Evolutionary conservation across 2,113 vertebrate species (phyloP).

Genomic region (Opisthocomus hoazin): DNA sequence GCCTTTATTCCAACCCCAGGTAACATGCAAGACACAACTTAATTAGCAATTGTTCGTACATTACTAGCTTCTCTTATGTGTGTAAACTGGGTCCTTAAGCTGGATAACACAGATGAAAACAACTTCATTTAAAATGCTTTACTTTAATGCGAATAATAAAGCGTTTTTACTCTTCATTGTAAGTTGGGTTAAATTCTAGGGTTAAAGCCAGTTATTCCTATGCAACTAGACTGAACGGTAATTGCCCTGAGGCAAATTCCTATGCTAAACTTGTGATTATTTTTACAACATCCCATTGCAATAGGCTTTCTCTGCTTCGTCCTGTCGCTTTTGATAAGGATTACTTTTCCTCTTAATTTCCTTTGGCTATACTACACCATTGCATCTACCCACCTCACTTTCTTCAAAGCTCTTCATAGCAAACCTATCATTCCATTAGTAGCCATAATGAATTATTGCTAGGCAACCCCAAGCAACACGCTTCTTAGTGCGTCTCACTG

Average conservation of each 20-base stretch:
- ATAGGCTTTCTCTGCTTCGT: background rate
- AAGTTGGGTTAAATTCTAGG: background rate
- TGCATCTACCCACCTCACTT: background rate
- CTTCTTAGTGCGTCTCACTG: background rate
- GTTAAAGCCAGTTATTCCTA: background rate
- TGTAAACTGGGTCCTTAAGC: background rate
- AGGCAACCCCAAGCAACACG: background rate
- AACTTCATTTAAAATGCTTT: background rate
- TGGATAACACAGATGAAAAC: background rate
- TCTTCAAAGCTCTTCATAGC: background rate
- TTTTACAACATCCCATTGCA: background rate
- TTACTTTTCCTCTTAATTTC: background rate
- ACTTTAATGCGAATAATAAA: background rate
- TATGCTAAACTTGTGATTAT: background rate
- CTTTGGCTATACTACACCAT: background rate
- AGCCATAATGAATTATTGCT: constrained; percentile 21
- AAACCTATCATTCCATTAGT: background rate
- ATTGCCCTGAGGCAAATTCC: background rate
- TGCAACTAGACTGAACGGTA: background rate
- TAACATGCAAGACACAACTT: background rate
- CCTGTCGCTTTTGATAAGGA: background rate
- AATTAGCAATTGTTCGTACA: background rate
- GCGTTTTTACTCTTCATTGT: background rate
- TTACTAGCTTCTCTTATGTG: background rate
- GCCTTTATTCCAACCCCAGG: background rate